phyloP scores from a whole-genome alignment of 2,113 vertebrate genomes.

The Gila orcuttii region DNA sequence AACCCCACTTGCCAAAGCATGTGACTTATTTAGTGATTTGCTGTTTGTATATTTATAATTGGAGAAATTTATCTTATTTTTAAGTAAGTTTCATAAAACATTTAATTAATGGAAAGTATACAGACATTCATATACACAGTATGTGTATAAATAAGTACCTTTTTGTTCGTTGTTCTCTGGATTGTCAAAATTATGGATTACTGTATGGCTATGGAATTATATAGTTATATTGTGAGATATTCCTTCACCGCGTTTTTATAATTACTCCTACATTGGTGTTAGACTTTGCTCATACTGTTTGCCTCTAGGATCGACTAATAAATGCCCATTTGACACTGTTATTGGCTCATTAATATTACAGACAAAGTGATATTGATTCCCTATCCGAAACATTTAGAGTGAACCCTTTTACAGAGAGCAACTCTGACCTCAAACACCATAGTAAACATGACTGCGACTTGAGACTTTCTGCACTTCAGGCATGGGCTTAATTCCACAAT shows the following conservation, averaged over 20 bases:
- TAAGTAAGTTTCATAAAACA: not conserved
- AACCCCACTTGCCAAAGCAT: not conserved
- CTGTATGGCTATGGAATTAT: not conserved
- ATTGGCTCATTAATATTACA: constrained; percentile 16
- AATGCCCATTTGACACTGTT: not conserved
- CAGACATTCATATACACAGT: not conserved
- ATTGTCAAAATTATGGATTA: too few species aligned
- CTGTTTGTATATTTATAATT: not conserved
- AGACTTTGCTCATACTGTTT: not conserved
- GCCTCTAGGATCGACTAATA: not conserved
- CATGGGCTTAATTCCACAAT: constrained; percentile 35
- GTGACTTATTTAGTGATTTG: not conserved
- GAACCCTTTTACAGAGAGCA: constrained; percentile 14
- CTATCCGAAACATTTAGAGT: constrained; percentile 11
- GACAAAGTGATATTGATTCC: constrained; percentile 33
- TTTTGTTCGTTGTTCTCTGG: too few species aligned
- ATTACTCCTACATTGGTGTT: not conserved
- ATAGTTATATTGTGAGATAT: not conserved
- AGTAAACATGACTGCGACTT: not conserved
- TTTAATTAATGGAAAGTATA: not conserved
- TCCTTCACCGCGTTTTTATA: not conserved
- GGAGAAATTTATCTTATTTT: not conserved
- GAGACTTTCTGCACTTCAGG: constrained; percentile 31
- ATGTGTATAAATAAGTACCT: not conserved
- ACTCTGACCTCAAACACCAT: not conserved